A percentile compares a stretch with the other conserved stretches of the same genome.
These are phyloP conservation scores for Gambusia holbrooki DNA, from an alignment of 2,113 vertebrate species.

Conservation along the genomic window DNA sequence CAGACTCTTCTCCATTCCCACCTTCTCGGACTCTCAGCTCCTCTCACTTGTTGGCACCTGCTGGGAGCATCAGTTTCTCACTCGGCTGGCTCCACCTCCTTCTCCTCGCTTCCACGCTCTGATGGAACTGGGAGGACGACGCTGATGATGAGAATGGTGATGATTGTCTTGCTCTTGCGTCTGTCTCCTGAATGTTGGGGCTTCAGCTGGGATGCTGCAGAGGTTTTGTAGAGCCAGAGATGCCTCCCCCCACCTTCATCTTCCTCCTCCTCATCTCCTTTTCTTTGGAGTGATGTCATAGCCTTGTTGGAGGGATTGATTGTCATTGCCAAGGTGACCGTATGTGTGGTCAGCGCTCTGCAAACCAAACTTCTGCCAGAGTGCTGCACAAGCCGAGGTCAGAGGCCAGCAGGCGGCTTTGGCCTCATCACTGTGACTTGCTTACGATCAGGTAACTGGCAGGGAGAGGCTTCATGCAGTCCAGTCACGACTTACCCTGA, in stretches of 20 bases:
- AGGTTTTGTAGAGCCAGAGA: conserved; percentile 67
- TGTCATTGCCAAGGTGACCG: conserved; percentile 70
- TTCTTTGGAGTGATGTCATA: conserved; percentile 71
- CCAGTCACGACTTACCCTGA: conserved; percentile 27
- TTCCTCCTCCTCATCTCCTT: conserved; percentile 34
- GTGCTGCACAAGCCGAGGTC: conserved; percentile 33
- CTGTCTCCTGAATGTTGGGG: conserved; percentile 61
- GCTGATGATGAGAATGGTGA: conserved; percentile 39
- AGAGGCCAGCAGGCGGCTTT: conserved; percentile 6
- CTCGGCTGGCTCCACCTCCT: conserved; percentile 63
- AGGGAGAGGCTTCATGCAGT: background rate
- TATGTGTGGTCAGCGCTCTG: conserved; percentile 14
- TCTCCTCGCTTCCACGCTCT: conserved; percentile 17
- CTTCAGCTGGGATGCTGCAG: conserved; percentile 67
- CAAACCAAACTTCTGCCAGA: conserved; percentile 19
- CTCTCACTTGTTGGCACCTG: conserved; percentile 80
- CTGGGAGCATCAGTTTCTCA: conserved; percentile 76
- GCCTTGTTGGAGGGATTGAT: conserved; percentile 43
- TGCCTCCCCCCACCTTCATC: conserved; percentile 1
- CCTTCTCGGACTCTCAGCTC: conserved; percentile 42
- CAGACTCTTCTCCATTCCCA: conserved; percentile 71
- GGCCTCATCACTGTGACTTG: background rate
- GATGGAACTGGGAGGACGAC: conserved; percentile 53
- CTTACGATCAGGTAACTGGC: background rate
- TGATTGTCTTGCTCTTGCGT: conserved; percentile 55